Conservation (phyloP, 2,113 vertebrate genomes). For the Cephalopterus ornatus region DNA sequence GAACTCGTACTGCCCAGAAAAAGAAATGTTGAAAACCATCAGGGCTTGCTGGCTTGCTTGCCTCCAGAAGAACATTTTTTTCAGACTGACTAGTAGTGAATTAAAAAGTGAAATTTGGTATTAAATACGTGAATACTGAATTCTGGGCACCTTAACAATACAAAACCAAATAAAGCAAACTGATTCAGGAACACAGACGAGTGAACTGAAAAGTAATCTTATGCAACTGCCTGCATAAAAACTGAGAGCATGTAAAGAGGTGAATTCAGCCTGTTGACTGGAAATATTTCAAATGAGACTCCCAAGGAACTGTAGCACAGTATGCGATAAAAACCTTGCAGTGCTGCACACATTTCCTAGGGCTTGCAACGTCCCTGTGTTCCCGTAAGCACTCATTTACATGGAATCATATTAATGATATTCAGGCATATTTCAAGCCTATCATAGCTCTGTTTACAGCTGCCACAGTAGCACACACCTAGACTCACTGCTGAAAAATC, state of each 20-base stretch:
- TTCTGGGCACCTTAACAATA: background rate
- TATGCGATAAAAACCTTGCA: background rate
- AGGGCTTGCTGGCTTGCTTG: background rate
- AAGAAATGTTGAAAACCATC: slow-evolving; percentile 28
- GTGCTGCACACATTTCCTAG: background rate
- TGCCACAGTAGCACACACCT: background rate
- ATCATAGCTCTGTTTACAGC: background rate
- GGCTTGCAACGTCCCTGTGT: background rate
- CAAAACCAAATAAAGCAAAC: background rate
- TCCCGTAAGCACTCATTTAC: background rate
- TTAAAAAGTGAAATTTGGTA: background rate
- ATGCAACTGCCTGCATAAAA: background rate
- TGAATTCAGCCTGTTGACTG: background rate
- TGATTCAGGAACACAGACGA: background rate
- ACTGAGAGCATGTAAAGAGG: background rate
- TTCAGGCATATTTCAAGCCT: background rate
- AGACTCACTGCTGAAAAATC: background rate
- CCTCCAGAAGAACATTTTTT: background rate
- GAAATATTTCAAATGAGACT: background rate
- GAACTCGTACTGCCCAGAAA: background rate
- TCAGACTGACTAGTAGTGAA: background rate
- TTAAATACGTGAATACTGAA: background rate
- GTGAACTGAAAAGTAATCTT: background rate
- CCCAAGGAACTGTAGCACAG: background rate
- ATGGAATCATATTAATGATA: background rate